Percentiles rank a stretch among this genome's conserved stretches.
phyloP scores from a whole-genome alignment of 2,113 vertebrate species.

The Podarcis cretensis region DNA sequence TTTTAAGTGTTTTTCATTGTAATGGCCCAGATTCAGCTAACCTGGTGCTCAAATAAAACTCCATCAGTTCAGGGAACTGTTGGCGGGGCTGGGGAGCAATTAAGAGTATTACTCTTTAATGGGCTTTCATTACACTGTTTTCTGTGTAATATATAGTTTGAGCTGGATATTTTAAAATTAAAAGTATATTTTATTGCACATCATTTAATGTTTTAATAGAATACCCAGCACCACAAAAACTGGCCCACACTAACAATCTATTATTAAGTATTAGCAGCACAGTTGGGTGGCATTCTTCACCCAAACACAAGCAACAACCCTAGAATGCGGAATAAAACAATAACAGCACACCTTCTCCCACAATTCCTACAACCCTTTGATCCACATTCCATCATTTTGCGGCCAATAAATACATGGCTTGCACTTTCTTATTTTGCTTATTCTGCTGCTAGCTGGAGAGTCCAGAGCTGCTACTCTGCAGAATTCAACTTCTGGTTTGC shows the following conservation, averaged over 20 bases:
- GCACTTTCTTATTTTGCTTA: conserved; percentile 50
- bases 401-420: conserved; percentile 27
- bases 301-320: conserved; percentile 40
- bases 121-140: no score
- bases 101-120: no score
- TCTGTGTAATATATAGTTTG: neutral
- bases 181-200: no score
- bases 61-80: no score
- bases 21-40: no score
- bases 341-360: neutral
- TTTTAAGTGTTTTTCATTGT: no score
- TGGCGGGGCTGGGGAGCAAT: no score
- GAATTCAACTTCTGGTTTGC: conserved; percentile 42
- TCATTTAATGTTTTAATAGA: neutral
- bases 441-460: conserved; percentile 47
- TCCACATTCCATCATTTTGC: conserved; percentile 16
- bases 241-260: conserved; percentile 1
- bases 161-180: neutral
- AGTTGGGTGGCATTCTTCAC: neutral
- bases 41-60: no score
- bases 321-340: neutral
- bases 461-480: conserved; percentile 1
- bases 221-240: conserved; percentile 18
- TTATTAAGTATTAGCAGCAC: conserved; percentile 26
- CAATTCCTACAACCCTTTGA: conserved; percentile 6